phyloP scores from a whole-genome alignment of 2,888 invertebrate species.

The Oxystoma pomonae region DNA sequence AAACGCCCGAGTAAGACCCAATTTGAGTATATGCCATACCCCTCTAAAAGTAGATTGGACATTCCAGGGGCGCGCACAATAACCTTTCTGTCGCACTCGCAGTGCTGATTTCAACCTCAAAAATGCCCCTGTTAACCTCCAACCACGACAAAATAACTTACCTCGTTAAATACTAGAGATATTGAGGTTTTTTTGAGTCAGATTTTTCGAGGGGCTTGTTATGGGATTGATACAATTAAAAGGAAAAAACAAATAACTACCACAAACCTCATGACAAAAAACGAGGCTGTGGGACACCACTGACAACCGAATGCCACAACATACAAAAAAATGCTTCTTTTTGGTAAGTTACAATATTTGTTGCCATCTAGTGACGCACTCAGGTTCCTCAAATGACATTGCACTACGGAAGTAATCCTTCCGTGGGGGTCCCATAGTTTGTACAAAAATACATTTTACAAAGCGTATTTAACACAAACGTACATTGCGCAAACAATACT shows the following conservation, averaged over 20 bases:
- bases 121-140: neutral
- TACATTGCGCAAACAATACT: too few relatives aligned
- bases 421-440: too few relatives aligned
- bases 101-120: neutral
- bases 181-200: neutral
- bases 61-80: slow-evolving; percentile 47
- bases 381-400: too few relatives aligned
- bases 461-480: too few relatives aligned
- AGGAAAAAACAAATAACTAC: neutral
- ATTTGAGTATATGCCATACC: slow-evolving; percentile 49
- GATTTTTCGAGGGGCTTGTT: neutral
- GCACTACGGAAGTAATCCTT: too few relatives aligned
- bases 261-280: neutral
- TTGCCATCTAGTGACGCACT: too few relatives aligned
- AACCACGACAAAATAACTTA: neutral
- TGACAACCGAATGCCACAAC: neutral
- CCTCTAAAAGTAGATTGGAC: slow-evolving; percentile 56
- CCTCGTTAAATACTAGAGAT: neutral
- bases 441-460: too few relatives aligned
- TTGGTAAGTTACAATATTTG: neutral
- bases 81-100: neutral
- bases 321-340: neutral
- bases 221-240: neutral
- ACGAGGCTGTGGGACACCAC: neutral
- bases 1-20: slow-evolving; percentile 56